Evolutionary conservation across 64 coral and sea anemone genomes (phyloP), one percentile per base, ranked within the genome.

Genomic region (Dendronephthya gigantea): DNA sequence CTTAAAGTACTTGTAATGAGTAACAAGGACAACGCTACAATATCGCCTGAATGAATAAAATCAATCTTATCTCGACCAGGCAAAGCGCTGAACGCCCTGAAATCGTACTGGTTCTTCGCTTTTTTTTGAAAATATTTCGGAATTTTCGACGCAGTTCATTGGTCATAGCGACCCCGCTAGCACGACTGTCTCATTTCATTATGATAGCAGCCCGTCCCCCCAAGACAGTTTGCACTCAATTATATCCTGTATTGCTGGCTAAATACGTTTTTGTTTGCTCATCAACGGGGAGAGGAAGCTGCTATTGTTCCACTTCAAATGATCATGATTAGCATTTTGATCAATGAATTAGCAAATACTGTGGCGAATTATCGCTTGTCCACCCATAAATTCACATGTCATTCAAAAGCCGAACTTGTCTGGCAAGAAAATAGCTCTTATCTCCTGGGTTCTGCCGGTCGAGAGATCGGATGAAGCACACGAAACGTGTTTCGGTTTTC

Each of bases 191-290:
- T 79, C 36, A 39, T 36, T 79, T 79, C 72, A 79, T 34, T 33
- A 79, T 79, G 19, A 62, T 22, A 62, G 55, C 25, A 27, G 55
- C 17, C 55, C 72, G 29, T 79, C 72, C 72, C 72, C 30, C 36
- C 30, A 39, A 79, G 32, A 35, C 32, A 79, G 72, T 79, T 79
- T 35, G 72, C 72, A 79, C 72, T 79, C 36, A 79, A 79, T 79
- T 79, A 79, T 34, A 15, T 39, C 29, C 6, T 66, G 32, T 79
- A 79, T 79, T 79, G 36, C 32, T 79, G 7, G 72, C 32, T 79
- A 79, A 79, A 79, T 79, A 79, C 32, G 72, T 39, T 79, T 79
- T 79, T 79, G 72, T 79, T 79, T 79, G 15, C 32, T 39, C 72
- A 79, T 79, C 72, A 79, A 79, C 72, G 36, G 72, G 72, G 29